Percentiles rank a stretch among this genome's conserved stretches.
Evolutionary conservation across 2,113 vertebrate genomes (phyloP).

Genomic region (Clarias macrocephalus): DNA sequence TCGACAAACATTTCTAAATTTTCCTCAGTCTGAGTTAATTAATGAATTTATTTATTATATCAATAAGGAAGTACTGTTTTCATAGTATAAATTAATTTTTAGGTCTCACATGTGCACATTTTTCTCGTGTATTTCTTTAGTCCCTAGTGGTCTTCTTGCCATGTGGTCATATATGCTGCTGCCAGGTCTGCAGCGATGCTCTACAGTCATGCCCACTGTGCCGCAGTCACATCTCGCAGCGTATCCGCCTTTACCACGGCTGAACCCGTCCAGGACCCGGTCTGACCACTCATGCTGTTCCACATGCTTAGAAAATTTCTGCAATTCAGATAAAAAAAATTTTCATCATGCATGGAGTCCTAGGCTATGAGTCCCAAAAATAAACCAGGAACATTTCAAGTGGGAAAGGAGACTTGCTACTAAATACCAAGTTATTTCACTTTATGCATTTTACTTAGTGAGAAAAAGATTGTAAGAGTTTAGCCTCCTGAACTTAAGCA

Average conservation of each 20-base stretch:
- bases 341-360: slow-evolving; percentile 37
- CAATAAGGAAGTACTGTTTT: neutral
- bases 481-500: neutral
- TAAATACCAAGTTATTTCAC: neutral
- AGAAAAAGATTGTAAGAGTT: neutral
- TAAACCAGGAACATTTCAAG: neutral
- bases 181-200: slow-evolving; percentile 78
- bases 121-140: slow-evolving; percentile 63
- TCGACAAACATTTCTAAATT: neutral
- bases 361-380: slow-evolving; percentile 5
- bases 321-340: neutral
- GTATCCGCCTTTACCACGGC: slow-evolving; percentile 81
- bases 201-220: slow-evolving; percentile 86
- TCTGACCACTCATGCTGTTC: slow-evolving; percentile 52
- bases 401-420: neutral
- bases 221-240: slow-evolving; percentile 78
- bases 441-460: neutral
- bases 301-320: neutral
- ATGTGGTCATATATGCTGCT: slow-evolving; percentile 95
- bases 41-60: too few species aligned
- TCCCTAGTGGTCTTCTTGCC: slow-evolving; percentile 87
- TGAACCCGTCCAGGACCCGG: slow-evolving; percentile 43
- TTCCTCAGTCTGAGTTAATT: neutral
- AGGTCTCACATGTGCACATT: neutral
- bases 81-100: neutral